Percentiles rank a stretch among this genome's conserved stretches.
Conservation (phyloP, 2,888 invertebrate species). For the Sussaba pulchella region DNA sequence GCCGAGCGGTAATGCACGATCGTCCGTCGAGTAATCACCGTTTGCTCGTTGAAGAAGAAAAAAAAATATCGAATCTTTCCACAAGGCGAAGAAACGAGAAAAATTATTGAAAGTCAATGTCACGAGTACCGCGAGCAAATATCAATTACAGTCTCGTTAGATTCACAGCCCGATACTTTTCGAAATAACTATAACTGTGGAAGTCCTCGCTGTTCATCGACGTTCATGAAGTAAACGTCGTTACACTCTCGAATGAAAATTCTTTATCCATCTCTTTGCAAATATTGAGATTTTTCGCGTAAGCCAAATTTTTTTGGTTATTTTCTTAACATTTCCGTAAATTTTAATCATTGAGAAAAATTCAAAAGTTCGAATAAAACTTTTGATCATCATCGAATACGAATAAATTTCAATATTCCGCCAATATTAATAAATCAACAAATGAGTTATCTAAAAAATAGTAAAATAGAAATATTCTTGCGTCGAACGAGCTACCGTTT, state of each 20-base stretch:
- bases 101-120: conserved; percentile 64
- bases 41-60: conserved; percentile 4
- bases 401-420: neutral
- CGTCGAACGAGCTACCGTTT: too few species aligned
- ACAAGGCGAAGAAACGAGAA: conserved; percentile 29
- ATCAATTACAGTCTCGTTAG: conserved; percentile 59
- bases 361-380: too few species aligned
- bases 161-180: too few species aligned
- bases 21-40: conserved; percentile 28
- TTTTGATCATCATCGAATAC: too few species aligned
- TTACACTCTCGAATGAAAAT: neutral
- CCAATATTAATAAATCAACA: too few species aligned
- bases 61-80: neutral
- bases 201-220: conserved; percentile 29
- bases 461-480: too few species aligned
- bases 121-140: conserved; percentile 57
- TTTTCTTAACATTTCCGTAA: too few species aligned
- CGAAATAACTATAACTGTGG: conserved; percentile 37
- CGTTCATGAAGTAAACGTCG: neutral
- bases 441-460: too few species aligned
- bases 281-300: neutral
- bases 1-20: conserved; percentile 16
- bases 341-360: too few species aligned
- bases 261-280: neutral
- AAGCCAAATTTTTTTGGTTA: conserved; percentile 12